phyloP scores from a whole-genome alignment of 2,113 vertebrate genomes.

The Galeopterus variegatus region DNA sequence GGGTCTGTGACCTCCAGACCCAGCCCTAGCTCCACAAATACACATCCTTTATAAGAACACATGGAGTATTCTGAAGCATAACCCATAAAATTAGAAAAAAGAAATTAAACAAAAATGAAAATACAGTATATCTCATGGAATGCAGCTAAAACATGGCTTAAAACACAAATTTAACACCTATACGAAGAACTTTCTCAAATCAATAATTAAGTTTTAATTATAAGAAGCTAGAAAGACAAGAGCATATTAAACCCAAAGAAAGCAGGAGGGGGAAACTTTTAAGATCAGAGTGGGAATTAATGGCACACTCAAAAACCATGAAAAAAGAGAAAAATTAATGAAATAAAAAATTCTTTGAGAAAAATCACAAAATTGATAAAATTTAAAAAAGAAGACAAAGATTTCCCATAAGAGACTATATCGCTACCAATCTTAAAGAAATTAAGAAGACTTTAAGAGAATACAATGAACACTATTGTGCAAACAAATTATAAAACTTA shows the following conservation, averaged over 20 bases:
- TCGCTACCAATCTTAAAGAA: background rate
- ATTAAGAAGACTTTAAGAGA: background rate
- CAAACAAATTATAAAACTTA: background rate
- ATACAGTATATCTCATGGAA: background rate
- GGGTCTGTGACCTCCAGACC: too few relatives aligned
- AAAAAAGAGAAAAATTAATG: background rate
- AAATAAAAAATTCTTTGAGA: background rate
- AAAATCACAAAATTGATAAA: background rate
- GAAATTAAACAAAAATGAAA: background rate
- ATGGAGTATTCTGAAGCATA: background rate
- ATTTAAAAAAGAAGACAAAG: background rate
- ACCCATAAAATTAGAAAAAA: background rate
- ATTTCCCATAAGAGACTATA: background rate
- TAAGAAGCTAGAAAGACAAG: background rate
- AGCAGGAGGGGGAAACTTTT: background rate
- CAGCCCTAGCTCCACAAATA: background rate
- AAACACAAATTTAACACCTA: background rate
- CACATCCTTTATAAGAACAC: background rate
- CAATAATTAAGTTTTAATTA: background rate
- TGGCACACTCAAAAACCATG: background rate
- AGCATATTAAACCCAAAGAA: background rate
- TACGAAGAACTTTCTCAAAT: background rate
- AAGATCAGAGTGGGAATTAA: background rate
- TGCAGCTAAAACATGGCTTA: background rate
- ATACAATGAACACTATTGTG: background rate